Evolutionary conservation across 2,888 invertebrate species (phyloP), one percentile per base, ranked within the genome.

Genomic region (Eurytoma adleriae): DNA sequence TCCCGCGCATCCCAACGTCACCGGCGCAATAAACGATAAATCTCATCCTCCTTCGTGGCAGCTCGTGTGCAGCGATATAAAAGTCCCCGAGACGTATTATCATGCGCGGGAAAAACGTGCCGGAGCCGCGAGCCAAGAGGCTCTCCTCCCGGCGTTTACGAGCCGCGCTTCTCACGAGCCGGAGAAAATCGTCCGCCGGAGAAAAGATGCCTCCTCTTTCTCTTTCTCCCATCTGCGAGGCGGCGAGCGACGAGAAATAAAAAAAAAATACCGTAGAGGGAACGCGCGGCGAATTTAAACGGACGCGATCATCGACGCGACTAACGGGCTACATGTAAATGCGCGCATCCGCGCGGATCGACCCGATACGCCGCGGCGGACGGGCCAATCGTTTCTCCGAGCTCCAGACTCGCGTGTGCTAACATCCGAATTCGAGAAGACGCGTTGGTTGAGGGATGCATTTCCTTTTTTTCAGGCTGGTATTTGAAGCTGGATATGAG

Each of bases 251-350:
- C 30, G 30, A 4, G 30, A 2, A 30, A 30, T 30, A 30, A 30
- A 30, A 30, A 30, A 30, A 78, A 73, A 81, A 81, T 77, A 81
- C 81, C 73, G 78, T 80, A 76, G 72, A 72, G 12, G 50, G 59
- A 16, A 78, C 81, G 81, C 81, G 70, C 20, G 16, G 70, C 69
- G 81, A 80, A 78, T 80, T 54, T 62, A 52, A 66, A 78, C 66
- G 16, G 14, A 3, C 3, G 18, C 66, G 66, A 78, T 79, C 62
- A 70, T 66, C 73, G 64, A 59, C 30, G 30, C 30, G 61, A 50
- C 40, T 79, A 79, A 79, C 79, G 79, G 79, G 64, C 48, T 18
- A 52, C 67, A 16, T 20, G 59, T 30, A 54, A 52, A 24, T n/a
- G 18, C 5, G 30, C 10, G 20, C 59, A 61, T 57, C 57, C 12